Evolutionary conservation across 2,797 vertebrate species (phyloP), one percentile per base, ranked within the genome.

Genomic region (Netta rufina): DNA sequence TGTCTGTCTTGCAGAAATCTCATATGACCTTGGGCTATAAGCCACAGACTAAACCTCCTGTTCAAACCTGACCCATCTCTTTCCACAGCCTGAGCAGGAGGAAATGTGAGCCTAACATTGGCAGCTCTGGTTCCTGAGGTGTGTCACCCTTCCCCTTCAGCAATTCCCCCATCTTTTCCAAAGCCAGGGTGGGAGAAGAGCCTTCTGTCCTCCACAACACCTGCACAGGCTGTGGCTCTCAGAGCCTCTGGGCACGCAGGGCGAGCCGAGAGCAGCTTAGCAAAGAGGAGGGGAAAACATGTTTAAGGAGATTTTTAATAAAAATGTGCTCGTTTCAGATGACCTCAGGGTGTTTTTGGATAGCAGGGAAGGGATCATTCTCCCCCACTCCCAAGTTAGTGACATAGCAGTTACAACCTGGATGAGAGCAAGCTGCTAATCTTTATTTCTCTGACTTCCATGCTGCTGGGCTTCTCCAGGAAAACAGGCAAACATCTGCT

Each of bases 51-150:
- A 76, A 94, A 81, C 30, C 89, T 97, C 96, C 75, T 97, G 96
- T 96, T 97, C 96, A 75, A 96, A 95, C 97, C 97, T 97, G 96
- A 97, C 93, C 96, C 93, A 71, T 62, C 84, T 90, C 77, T 57
- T 89, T 72, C 66, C 87, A 74, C 43, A 93, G 91, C 93, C 79
- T 1, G 0, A 82, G 90, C 88, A 4, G 75, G 70, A 86, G 92
- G 97, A 98, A 98, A 98, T 21, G 75, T 97, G 98, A 98, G 98
- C 87, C 43, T 49, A n/a, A n/a, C 2, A 33, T 74, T 94, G 96
- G 95, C 95, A 96, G 97, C 94, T 94, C 66, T 75, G 94, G 92
- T 17, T 96, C 93, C 97, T 95, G 93, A 90, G 33, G 75, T 64
- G 93, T 57, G 91, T 94, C 92, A 87, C 45, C 80, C 80, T 95